These are phyloP conservation scores for Drosophila merina DNA, from an alignment of 2,888 invertebrate genomes.

Conservation along the genomic window DNA sequence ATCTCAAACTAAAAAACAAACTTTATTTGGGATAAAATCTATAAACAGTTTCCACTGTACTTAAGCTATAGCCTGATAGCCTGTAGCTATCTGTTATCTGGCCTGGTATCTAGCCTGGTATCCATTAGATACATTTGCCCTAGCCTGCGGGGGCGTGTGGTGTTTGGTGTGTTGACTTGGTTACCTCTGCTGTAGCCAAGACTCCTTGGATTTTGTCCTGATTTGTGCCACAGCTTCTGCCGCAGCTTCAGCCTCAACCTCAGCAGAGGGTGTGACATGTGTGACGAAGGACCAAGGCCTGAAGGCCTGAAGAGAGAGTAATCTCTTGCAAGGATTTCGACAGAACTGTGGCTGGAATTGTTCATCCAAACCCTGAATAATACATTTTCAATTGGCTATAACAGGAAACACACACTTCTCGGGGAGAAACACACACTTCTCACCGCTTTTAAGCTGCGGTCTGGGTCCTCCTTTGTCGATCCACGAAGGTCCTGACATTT, in stretches of 20 bases:
- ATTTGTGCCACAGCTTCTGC: slow-evolving; percentile 16
- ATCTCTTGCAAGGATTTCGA: slow-evolving; percentile 1
- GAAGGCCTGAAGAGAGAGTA: not conserved
- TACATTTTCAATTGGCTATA: slow-evolving; percentile 48
- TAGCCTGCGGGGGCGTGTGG: slow-evolving; percentile 45
- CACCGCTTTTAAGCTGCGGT: slow-evolving; percentile 25
- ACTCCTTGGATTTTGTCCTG: slow-evolving; percentile 29
- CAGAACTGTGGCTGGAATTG: slow-evolving; percentile 21
- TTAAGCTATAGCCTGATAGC: slow-evolving; percentile 31
- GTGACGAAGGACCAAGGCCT: not conserved
- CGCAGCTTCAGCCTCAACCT: not conserved
- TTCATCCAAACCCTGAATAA: slow-evolving; percentile 41
- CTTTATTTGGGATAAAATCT: too few species aligned
- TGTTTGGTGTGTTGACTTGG: slow-evolving; percentile 17
- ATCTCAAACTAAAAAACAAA: too few species aligned
- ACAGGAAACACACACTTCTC: slow-evolving; percentile 12
- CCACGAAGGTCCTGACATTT: slow-evolving; percentile 32
- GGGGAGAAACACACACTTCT: not conserved
- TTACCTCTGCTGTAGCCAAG: slow-evolving; percentile 22
- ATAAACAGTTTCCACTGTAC: too few species aligned
- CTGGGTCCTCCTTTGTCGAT: slow-evolving; percentile 32
- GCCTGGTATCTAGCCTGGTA: slow-evolving; percentile 61
- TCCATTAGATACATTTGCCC: slow-evolving; percentile 70
- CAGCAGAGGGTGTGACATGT: slow-evolving; percentile 36
- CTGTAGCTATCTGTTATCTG: slow-evolving; percentile 48